Evolutionary conservation across 2,797 vertebrate species (phyloP).

Genomic region (Falco concolor): DNA sequence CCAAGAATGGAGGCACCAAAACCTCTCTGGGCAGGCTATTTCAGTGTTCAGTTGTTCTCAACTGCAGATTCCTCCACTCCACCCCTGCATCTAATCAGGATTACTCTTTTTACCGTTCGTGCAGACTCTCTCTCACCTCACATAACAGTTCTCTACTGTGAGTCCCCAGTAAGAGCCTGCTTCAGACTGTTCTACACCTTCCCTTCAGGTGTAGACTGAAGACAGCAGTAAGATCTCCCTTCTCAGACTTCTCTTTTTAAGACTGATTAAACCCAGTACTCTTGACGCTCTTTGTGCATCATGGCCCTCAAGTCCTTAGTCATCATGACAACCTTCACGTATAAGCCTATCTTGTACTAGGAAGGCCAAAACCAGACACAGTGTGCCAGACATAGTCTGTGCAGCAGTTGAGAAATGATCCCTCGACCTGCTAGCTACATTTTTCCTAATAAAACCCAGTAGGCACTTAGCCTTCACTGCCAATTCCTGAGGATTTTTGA

Average conservation of each 20-base stretch:
- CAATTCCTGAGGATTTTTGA: neutral
- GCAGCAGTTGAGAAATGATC: neutral
- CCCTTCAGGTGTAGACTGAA: neutral
- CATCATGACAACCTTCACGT: neutral
- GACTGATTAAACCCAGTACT: neutral
- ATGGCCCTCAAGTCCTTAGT: neutral
- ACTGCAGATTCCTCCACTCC: fast-evolving
- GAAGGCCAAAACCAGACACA: neutral
- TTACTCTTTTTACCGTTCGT: neutral
- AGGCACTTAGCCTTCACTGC: neutral
- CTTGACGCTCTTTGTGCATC: neutral
- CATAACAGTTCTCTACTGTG: neutral
- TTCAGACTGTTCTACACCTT: neutral
- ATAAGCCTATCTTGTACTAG: neutral
- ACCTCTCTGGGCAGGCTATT: neutral
- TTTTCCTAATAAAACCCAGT: neutral
- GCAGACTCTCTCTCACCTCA: neutral
- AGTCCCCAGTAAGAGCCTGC: neutral
- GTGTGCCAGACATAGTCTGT: neutral
- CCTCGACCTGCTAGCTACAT: neutral
- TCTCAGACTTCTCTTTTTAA: neutral
- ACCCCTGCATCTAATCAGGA: neutral
- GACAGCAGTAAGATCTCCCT: neutral
- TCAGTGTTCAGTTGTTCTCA: neutral
- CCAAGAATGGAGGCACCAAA: neutral